Base-by-base conservation (phyloP, 2,113 vertebrate genomes). In the Colinus virginianus region DNA sequence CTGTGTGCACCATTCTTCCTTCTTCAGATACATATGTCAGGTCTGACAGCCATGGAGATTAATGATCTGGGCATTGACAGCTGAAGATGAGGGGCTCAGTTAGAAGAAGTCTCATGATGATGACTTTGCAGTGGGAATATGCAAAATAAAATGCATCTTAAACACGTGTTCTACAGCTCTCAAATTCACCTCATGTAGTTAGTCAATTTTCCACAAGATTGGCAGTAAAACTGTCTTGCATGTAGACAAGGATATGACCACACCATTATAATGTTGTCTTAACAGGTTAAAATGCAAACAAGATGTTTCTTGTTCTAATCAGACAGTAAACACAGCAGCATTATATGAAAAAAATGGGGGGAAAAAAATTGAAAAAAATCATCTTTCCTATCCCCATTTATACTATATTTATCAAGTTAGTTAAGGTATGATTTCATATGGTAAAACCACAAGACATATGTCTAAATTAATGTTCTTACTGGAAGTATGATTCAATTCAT, bases 21-120 rank as follows among this genome's bases (percentile, higher is more conserved):
- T n/a, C 28, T 80, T 63, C 75, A 68, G 83, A 84, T n/a, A 64
- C 42, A 68, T 80, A 68, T 1, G 2, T 87, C 56, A 51, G 62
- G 40, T 85, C 56, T 83, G 83, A 53, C 72, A 46, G 12, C 22
- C 71, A 75, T 77, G 72, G 51, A 55, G 77, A 87, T 66, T 68
- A 92, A 91, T 28, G 69, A 91, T 49, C 34, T 78, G 78, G 64
- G 43, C 84, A 84, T 69, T 78, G 93, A 96, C 88, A 97, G 94
- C 40, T 95, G 79, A 96, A 87, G 80, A 88, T 75, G 85, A 96
- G 80, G 69, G 71, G 25, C 70, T 82, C 63, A 93, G 79, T 53
- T 48, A 91, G 88, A 93, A 91, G 40, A 62, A 95, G 40, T 58
- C 51, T 58, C 75, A 30, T 69, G 58, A 92, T 3, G 2, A 8